A percentile compares a stretch with the other conserved stretches of the same genome.
Evolutionary conservation across 2,888 invertebrate species (phyloP).

Genomic region (Erpobdella octoculata): DNA sequence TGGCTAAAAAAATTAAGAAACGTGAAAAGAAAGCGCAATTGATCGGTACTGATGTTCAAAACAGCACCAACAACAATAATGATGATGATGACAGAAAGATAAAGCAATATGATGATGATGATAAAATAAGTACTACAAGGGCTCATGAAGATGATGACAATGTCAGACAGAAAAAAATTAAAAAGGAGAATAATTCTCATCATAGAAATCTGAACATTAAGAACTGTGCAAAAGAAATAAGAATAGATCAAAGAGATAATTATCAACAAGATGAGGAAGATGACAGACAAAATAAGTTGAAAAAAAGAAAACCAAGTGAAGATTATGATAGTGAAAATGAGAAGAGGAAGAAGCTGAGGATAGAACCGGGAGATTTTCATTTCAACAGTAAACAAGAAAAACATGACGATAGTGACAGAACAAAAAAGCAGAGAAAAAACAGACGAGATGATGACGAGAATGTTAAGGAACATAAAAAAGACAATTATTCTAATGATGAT

Average conservation of each 20-base stretch:
- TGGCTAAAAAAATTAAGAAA: conserved; percentile 19
- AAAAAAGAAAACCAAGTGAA: background rate
- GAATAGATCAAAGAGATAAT: background rate
- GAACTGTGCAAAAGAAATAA: background rate
- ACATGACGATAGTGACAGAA: background rate
- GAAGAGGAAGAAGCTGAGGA: background rate
- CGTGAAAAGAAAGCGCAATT: background rate
- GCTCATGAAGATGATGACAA: conserved; percentile 2
- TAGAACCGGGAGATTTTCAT: too few relatives aligned
- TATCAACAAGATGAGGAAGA: background rate
- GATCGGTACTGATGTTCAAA: too few relatives aligned
- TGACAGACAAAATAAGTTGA: background rate
- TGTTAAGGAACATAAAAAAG: background rate
- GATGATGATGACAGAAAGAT: background rate
- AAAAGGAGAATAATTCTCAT: background rate
- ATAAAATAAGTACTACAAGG: background rate
- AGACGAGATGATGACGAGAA: background rate
- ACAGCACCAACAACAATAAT: background rate
- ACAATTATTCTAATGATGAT: background rate
- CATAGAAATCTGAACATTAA: conserved; percentile 2
- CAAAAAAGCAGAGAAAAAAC: background rate
- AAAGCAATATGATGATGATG: background rate
- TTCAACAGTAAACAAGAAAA: background rate
- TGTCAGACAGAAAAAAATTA: background rate
- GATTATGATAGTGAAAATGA: conserved; percentile 11